Conservation (phyloP, 2,888 invertebrate genomes). For the Ornithoptera alexandrae region DNA sequence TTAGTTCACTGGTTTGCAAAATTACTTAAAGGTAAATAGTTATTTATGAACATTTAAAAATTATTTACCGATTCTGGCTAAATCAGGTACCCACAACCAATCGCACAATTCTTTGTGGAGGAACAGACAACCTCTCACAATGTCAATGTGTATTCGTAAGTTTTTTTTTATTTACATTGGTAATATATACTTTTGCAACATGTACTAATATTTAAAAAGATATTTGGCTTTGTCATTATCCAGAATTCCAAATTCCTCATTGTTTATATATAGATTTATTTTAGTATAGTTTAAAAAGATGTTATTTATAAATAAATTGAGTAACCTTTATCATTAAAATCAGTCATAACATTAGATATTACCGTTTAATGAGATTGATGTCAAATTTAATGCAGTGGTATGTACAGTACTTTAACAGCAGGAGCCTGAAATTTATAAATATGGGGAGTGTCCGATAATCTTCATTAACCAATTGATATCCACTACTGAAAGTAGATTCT, state of each 20-base stretch:
- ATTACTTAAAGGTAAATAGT: neutral
- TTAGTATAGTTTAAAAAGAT: neutral
- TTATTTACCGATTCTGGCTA: slow-evolving; percentile 17
- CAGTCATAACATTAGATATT: neutral
- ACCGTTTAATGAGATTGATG: too few relatives aligned
- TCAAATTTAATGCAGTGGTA: too few relatives aligned
- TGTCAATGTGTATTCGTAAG: slow-evolving; percentile 47
- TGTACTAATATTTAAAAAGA: too few relatives aligned
- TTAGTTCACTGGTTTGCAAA: too few relatives aligned
- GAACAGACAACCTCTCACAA: slow-evolving; percentile 45
- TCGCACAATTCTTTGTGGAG: slow-evolving; percentile 47
- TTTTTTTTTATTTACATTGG: slow-evolving; percentile 24
- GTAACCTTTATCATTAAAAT: neutral
- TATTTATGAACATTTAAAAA: neutral
- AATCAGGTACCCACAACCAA: slow-evolving; percentile 51
- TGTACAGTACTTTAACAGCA: too few relatives aligned
- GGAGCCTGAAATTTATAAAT: too few relatives aligned
- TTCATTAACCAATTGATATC: too few relatives aligned
- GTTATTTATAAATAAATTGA: neutral
- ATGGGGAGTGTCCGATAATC: too few relatives aligned
- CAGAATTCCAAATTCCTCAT: too few relatives aligned
- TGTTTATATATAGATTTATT: neutral
- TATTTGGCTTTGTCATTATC: too few relatives aligned
- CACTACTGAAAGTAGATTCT: too few relatives aligned
- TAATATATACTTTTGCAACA: neutral